Percentiles rank a stretch among this genome's conserved stretches.
Conservation (phyloP, 2,888 invertebrate genomes). For the Microdon myrmicae region DNA sequence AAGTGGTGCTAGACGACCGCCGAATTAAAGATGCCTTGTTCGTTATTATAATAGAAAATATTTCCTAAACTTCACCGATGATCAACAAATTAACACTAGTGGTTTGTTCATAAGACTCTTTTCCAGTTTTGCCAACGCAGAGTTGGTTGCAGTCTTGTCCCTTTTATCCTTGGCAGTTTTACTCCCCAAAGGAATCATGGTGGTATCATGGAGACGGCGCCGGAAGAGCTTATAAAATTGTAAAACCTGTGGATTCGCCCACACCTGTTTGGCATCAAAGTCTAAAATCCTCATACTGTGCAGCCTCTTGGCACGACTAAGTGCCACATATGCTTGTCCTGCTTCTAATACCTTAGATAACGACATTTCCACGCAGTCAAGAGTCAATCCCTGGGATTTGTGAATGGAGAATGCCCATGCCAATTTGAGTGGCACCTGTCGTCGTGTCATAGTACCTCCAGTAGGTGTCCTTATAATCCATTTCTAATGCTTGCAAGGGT, state of each 20-base stretch:
- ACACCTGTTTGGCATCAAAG: slow-evolving; percentile 86
- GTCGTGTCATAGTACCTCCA: slow-evolving; percentile 69
- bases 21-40: too few relatives aligned
- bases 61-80: too few relatives aligned
- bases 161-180: slow-evolving; percentile 58
- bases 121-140: slow-evolving; percentile 61
- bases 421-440: slow-evolving; percentile 87
- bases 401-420: slow-evolving; percentile 99
- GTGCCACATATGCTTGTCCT: slow-evolving; percentile 95
- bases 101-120: slow-evolving; percentile 66
- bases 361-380: slow-evolving; percentile 96
- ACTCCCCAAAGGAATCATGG: slow-evolving; percentile 73
- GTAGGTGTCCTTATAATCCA: slow-evolving; percentile 81
- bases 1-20: too few relatives aligned
- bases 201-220: slow-evolving; percentile 73
- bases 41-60: too few relatives aligned
- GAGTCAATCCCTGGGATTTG: slow-evolving; percentile 93
- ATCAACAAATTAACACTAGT: slow-evolving; percentile 63
- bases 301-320: slow-evolving; percentile 90
- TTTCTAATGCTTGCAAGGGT: slow-evolving; percentile 79
- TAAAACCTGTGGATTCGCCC: slow-evolving; percentile 86
- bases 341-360: slow-evolving; percentile 91
- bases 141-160: slow-evolving; percentile 42
- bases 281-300: slow-evolving; percentile 86
- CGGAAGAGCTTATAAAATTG: slow-evolving; percentile 82